Evolutionary conservation across 37 sponge, comb jelly and placozoan species (phyloP).

Genomic region (Diacarnus erythraeanus): DNA sequence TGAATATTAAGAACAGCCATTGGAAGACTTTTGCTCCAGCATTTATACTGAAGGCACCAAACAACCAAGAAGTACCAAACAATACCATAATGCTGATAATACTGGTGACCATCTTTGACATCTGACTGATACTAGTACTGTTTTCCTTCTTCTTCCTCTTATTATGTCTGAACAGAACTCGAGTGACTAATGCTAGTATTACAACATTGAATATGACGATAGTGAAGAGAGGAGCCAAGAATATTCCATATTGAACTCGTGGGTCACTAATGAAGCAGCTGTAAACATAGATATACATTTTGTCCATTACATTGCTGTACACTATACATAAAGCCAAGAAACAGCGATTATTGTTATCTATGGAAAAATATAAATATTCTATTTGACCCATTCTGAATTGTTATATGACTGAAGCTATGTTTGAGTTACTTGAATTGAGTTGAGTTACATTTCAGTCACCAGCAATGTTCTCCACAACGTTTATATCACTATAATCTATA

Average conservation of each 20-base stretch:
- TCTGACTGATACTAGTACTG: not conserved
- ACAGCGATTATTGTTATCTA: too few species aligned
- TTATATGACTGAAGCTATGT: too few species aligned
- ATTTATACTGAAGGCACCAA: slow-evolving; percentile 55
- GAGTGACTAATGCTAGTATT: slow-evolving; percentile 19
- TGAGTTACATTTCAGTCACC: too few species aligned
- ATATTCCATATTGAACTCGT: slow-evolving; percentile 31
- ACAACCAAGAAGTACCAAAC: slow-evolving; percentile 68
- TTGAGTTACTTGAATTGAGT: too few species aligned
- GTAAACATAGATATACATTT: too few species aligned
- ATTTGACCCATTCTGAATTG: too few species aligned
- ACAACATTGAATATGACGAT: slow-evolving; percentile 47
- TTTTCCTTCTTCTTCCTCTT: slow-evolving; percentile 7
- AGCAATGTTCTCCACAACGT: too few species aligned
- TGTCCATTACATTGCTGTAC: too few species aligned
- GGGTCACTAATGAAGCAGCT: slow-evolving; percentile 54
- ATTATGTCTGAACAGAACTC: slow-evolving; percentile 34
- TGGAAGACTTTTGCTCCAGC: slow-evolving; percentile 35
- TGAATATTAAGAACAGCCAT: slow-evolving; percentile 62
- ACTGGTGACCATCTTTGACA: slow-evolving; percentile 17
- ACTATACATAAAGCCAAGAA: too few species aligned
- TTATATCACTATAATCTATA: too few species aligned
- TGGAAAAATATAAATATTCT: too few species aligned
- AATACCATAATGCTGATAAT: slow-evolving; percentile 38
- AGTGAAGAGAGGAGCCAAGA: slow-evolving; percentile 39